Conservation (phyloP, 2,888 invertebrate species). For the Neoaliturus tenellus region DNA sequence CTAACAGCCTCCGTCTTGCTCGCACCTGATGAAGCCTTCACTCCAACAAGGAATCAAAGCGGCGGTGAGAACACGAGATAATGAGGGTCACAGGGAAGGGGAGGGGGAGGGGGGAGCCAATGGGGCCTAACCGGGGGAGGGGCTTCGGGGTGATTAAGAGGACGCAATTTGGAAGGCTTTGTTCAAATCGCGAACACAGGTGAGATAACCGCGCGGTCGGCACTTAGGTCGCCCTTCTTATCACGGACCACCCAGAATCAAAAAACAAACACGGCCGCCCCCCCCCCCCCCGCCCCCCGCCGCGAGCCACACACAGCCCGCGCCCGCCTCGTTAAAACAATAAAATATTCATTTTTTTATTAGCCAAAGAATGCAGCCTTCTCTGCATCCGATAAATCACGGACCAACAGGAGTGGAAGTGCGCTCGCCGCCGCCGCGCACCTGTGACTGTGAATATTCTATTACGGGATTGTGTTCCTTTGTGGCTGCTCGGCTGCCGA, state of each 20-base stretch:
- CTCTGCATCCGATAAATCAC: constrained; percentile 52
- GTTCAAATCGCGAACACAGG: constrained; percentile 43
- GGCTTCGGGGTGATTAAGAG: constrained; percentile 22
- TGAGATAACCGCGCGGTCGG: constrained; percentile 26
- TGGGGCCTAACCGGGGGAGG: not conserved
- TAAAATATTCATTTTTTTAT: constrained; percentile 59
- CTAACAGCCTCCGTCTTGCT: too few relatives aligned
- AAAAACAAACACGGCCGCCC: constrained; percentile 46
- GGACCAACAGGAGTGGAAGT: not conserved
- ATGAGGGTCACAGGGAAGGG: not conserved
- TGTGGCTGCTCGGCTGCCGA: not conserved
- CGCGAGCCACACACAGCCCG: constrained; percentile 48
- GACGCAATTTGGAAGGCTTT: constrained; percentile 49
- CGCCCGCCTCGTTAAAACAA: constrained; percentile 59
- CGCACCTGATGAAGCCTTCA: not conserved
- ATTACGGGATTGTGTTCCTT: not conserved
- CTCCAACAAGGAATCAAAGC: constrained; percentile 9
- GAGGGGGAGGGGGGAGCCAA: not conserved
- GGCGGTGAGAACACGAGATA: not conserved
- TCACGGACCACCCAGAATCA: constrained; percentile 53
- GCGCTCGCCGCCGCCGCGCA: not conserved
- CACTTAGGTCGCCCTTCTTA: constrained; percentile 39
- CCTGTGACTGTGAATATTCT: not conserved
- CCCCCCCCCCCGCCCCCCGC: constrained; percentile 46
- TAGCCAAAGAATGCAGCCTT: constrained; percentile 52